Percentiles rank a stretch among this genome's conserved stretches.
Conservation (phyloP, 2,888 invertebrate genomes). For the Sarcophaga variegata region DNA sequence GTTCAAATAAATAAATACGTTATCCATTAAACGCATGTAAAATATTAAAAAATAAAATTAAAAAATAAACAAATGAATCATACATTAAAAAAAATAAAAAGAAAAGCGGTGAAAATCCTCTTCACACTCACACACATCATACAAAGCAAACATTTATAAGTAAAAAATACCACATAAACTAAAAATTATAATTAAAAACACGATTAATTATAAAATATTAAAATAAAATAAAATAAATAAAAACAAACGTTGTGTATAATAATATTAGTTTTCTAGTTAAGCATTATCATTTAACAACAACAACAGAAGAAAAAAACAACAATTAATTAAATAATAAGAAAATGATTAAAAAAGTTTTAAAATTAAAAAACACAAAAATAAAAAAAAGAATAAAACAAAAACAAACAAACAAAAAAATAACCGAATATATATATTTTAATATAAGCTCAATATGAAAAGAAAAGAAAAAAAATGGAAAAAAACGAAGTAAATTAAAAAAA, state of each 20-base stretch:
- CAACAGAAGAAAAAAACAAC: conserved; percentile 20
- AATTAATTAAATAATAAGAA: conserved; percentile 42
- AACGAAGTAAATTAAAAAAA: conserved; percentile 50
- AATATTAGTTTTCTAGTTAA: conserved; percentile 67
- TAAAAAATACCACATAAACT: too few species aligned
- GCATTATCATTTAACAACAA: conserved; percentile 41
- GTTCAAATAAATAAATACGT: conserved; percentile 20
- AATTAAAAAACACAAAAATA: conserved; percentile 62
- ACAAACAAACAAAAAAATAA: conserved; percentile 43
- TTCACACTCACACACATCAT: background rate
- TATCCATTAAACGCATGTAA: conserved; percentile 54
- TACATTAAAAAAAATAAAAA: background rate
- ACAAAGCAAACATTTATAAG: background rate
- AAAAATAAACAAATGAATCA: conserved; percentile 14
- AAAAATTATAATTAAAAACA: background rate
- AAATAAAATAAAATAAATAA: conserved; percentile 24
- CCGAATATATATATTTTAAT: conserved; percentile 71
- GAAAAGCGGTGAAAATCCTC: conserved; percentile 48
- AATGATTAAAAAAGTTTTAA: conserved; percentile 59
- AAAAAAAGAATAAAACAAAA: too few species aligned
- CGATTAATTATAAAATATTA: conserved; percentile 19
- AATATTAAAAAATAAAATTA: conserved; percentile 32
- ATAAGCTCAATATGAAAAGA: conserved; percentile 67
- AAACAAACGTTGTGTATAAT: conserved; percentile 67
- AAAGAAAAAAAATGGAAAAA: conserved; percentile 51